Percentiles rank a stretch among this genome's conserved stretches.
phyloP scores from a whole-genome alignment of 2,113 vertebrate genomes.

The Corythornis madagascariensis region DNA sequence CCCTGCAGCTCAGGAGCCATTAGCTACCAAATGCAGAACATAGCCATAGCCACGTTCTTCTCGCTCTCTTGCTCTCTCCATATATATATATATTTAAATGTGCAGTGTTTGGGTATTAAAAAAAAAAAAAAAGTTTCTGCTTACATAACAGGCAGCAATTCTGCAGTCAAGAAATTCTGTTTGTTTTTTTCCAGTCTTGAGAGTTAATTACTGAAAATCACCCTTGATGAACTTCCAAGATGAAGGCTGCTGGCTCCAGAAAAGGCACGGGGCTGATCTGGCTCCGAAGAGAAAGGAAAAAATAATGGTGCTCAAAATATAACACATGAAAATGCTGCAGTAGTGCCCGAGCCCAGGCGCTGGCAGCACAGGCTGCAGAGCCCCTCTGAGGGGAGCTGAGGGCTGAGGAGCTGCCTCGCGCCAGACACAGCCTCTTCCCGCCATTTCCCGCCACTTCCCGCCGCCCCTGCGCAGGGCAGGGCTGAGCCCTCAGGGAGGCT shows the following conservation, averaged over 20 bases:
- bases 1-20: not conserved
- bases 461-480: not conserved
- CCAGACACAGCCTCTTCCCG: not conserved
- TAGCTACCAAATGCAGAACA: not conserved
- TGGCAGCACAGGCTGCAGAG: not conserved
- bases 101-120: not conserved
- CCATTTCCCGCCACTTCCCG: not conserved
- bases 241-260: not conserved
- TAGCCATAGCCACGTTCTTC: not conserved
- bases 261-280: not conserved
- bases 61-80: not conserved
- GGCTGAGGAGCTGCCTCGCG: not conserved
- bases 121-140: not conserved
- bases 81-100: not conserved
- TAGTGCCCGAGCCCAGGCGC: rapidly evolving
- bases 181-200: not conserved
- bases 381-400: not conserved
- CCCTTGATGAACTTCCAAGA: conserved; percentile 24
- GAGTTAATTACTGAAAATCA: conserved; percentile 18
- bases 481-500: not conserved
- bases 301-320: not conserved
- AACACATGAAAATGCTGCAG: not conserved
- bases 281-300: not conserved
- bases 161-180: not conserved
- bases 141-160: conserved; percentile 19